Base-by-base conservation (phyloP, 2,888 invertebrate species). In the Heterodera filipjevi region DNA sequence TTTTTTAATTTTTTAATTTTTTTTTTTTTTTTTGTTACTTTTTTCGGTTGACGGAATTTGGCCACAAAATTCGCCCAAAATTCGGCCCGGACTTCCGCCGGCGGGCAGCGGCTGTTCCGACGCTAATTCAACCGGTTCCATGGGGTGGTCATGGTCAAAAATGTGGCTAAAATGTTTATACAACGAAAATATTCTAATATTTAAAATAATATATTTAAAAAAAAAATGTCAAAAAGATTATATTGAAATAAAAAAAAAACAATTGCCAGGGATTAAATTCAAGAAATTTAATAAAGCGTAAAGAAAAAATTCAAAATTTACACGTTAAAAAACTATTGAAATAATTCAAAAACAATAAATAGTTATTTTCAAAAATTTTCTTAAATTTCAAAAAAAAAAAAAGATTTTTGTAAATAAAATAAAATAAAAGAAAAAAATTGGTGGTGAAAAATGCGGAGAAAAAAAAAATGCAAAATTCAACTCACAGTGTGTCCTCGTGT, bases 1-100 rank as follows among this genome's bases (percentile, higher is more conserved):
- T 14, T 66, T 66, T 35, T 66, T 66, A 32, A 19, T 3, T 19
- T 5, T 66, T 19, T 66, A 22, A 22, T 14, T n/a, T 66, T 33
- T 27, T 74, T 59, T 66, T 16, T 75, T 64, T 22, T 22, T 32
- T 30, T 32, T 75, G 27, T 64, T 22, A 64, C 33, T 75, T 12
- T 75, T 75, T 75, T 32, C 59, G 32, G 16, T 75, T 27, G 19
- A 27, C 68, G 32, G 22, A 32, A 75, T 53, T 59, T 75, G 66
- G 19, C 75, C 75, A 59, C 75, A 75, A 59, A 75, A 75, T 59
- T 75, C 75, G 30, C 75, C 75, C 22, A 75, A 59, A 33, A 75
- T 46, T 53, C 32, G 46, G 66, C 75, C 75, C 44, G 75, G 75
- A 30, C 49, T 44, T 30, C 64, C 59, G 46, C 32, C 64, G 44